Evolutionary conservation across 2,888 invertebrate genomes (phyloP).

Genomic region (Morpho deidamia): DNA sequence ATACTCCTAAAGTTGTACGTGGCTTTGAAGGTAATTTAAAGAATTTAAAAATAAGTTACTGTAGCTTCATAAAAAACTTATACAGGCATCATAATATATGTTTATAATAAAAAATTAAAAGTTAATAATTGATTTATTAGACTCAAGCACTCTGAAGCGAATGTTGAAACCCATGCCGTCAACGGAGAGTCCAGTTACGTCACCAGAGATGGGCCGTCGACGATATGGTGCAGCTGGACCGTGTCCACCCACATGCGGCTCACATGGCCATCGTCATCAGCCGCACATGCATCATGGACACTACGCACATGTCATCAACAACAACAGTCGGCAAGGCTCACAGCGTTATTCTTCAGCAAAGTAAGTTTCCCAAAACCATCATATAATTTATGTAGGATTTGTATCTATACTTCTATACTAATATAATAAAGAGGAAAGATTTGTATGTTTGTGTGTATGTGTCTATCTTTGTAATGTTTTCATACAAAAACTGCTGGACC

Average conservation of each 20-base stretch:
- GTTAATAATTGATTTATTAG: slow-evolving; percentile 72
- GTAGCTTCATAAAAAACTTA: too few relatives aligned
- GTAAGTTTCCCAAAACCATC: background rate
- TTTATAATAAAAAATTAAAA: too few relatives aligned
- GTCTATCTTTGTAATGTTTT: too few relatives aligned
- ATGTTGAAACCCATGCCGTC: slow-evolving; percentile 97
- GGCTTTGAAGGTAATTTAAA: too few relatives aligned
- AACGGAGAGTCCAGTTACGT: slow-evolving; percentile 92
- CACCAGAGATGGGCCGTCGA: slow-evolving; percentile 92
- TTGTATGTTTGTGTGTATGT: too few relatives aligned
- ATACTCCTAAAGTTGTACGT: too few relatives aligned
- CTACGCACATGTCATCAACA: slow-evolving; percentile 69
- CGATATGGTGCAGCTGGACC: slow-evolving; percentile 80
- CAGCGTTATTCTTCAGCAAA: slow-evolving; percentile 77
- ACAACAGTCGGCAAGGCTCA: slow-evolving; percentile 82
- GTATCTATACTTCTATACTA: too few relatives aligned
- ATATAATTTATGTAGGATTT: too few relatives aligned
- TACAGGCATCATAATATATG: too few relatives aligned
- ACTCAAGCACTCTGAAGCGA: slow-evolving; percentile 92
- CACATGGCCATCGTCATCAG: slow-evolving; percentile 77
- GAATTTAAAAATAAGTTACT: too few relatives aligned
- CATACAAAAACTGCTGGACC: too few relatives aligned
- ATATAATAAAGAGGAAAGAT: too few relatives aligned
- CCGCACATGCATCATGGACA: slow-evolving; percentile 74
- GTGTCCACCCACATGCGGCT: slow-evolving; percentile 80